Percentiles rank a stretch among this genome's conserved stretches.
These are phyloP conservation scores for Nephrotoma appendiculata DNA, from an alignment of 2,888 invertebrate genomes.

Conservation along the genomic window DNA sequence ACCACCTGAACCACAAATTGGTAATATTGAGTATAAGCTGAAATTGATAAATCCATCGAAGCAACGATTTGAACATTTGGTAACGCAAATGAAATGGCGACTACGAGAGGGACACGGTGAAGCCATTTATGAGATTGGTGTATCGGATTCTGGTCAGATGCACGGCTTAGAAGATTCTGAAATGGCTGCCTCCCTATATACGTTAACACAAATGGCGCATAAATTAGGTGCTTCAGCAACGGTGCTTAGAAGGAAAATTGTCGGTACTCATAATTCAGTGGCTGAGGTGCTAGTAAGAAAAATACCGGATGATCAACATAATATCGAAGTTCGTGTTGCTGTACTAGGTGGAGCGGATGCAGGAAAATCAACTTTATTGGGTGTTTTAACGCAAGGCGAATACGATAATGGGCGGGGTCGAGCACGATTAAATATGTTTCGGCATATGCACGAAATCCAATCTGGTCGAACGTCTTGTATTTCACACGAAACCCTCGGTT, in stretches of 20 bases:
- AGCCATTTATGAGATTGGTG: conserved; percentile 95
- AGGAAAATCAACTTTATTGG: conserved; percentile 92
- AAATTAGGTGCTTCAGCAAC: conserved; percentile 72
- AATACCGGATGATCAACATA: conserved; percentile 75
- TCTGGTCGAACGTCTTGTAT: conserved; percentile 89
- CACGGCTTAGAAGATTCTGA: conserved; percentile 72
- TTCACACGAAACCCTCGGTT: conserved; percentile 93
- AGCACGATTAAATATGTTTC: conserved; percentile 88
- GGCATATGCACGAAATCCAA: conserved; percentile 89
- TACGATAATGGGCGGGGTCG: conserved; percentile 91
- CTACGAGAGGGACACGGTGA: conserved; percentile 91
- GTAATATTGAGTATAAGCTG: conserved; percentile 92
- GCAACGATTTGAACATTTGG: conserved; percentile 85
- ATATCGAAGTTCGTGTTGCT: conserved; percentile 79
- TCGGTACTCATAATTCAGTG: conserved; percentile 36
- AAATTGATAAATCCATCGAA: conserved; percentile 86
- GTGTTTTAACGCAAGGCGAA: conserved; percentile 91
- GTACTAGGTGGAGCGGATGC: conserved; percentile 92
- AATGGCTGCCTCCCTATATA: conserved; percentile 72
- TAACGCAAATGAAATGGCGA: conserved; percentile 99
- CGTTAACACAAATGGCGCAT: conserved; percentile 77
- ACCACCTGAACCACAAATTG: conserved; percentile 85
- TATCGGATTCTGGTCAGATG: conserved; percentile 76
- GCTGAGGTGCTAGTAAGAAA: conserved; percentile 83
- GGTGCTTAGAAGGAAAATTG: conserved; percentile 50